These are phyloP conservation scores for Mya arenaria DNA, from an alignment of 1,140 invertebrate genomes.

Conservation along the genomic window DNA sequence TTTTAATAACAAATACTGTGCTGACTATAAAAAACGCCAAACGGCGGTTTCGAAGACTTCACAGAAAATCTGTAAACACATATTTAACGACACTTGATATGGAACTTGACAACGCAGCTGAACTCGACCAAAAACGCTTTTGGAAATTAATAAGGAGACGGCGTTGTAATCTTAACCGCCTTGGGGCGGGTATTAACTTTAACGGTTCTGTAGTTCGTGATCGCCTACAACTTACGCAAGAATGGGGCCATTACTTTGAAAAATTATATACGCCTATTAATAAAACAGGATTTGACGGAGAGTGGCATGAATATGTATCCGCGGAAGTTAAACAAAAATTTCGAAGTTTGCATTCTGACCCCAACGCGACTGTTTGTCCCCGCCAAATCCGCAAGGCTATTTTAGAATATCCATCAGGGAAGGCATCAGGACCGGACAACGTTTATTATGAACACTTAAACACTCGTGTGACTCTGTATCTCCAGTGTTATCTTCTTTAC, in stretches of 20 bases:
- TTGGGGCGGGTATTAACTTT: slow-evolving; percentile 7
- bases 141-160: background rate
- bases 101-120: background rate
- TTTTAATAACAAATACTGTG: background rate
- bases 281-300: background rate
- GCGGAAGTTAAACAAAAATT: background rate
- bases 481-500: background rate
- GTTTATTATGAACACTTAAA: slow-evolving; percentile 26
- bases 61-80: background rate
- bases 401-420: background rate
- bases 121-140: background rate
- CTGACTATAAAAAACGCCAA: slow-evolving; percentile 15
- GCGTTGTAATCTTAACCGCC: background rate
- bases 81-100: background rate
- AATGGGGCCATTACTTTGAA: slow-evolving; percentile 7
- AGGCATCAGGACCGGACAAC: slow-evolving; percentile 5
- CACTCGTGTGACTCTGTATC: background rate
- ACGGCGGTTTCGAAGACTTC: background rate
- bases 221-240: background rate
- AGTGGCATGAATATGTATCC: background rate
- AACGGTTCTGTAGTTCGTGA: background rate
- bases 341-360: background rate
- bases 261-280: background rate
- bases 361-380: background rate
- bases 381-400: background rate